Base-by-base conservation (phyloP, 2,113 vertebrate species). In the Mola mola region DNA sequence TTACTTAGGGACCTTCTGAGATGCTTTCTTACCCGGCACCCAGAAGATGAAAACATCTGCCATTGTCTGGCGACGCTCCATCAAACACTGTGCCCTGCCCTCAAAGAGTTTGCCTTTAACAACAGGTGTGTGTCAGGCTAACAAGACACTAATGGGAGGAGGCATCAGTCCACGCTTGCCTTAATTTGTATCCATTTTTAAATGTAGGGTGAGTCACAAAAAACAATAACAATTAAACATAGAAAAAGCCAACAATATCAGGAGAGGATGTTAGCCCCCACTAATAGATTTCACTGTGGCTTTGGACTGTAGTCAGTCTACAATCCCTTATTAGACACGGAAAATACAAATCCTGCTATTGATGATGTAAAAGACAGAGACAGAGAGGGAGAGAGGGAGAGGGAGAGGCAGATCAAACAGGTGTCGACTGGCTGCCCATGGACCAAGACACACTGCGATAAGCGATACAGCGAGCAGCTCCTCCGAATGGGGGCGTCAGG, bases 331-430 rank as follows among this genome's bases (percentile, higher is more conserved):
- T n/a, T n/a, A n/a, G n/a, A n/a, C n/a, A n/a, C n/a, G n/a, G n/a
- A n/a, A n/a, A n/a, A n/a, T n/a, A n/a, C n/a, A n/a, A n/a, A n/a
- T n/a, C n/a, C n/a, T n/a, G n/a, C n/a, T n/a, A n/a, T n/a, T n/a
- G n/a, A n/a, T n/a, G n/a, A n/a, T n/a, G n/a, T n/a, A n/a, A 53
- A 64, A 47, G 51, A 55, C 46, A 37, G 68, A 49, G 66, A 42
- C 72, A 51, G 72, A 50, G 68, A 60, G 55, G 56, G 68, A 65
- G 50, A 40, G 60, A 28, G 70, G 53, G 74, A 50, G 53, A 58
- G 72, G 48, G 63, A 40, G 66, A 59, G 82, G 75, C 60, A 44
- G 82, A 68, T 90, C 87, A 90, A 89, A 92, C 90, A 92, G 90
- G 92, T 92, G 90, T 86, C 74, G 88, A 60, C 40, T 63, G 72